Conservation (phyloP, 2,888 invertebrate species). For the Diplazon laetatorius region DNA sequence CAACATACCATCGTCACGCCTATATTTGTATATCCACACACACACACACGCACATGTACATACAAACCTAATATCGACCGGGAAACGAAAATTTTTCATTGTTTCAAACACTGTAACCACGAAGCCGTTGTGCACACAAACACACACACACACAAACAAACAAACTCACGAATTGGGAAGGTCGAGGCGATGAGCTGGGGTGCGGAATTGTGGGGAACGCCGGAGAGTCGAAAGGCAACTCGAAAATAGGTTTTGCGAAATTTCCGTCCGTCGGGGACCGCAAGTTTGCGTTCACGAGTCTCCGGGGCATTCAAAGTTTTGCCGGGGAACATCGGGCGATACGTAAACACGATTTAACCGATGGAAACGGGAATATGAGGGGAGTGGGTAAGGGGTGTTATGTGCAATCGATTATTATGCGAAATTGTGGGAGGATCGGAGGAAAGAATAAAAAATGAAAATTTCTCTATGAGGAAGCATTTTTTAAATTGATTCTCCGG, state of each 20-base stretch:
- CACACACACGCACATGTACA: constrained; percentile 15
- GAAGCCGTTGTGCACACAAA: neutral
- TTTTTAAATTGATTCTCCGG: too few relatives aligned
- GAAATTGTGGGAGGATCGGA: neutral
- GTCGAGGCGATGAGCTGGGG: constrained; percentile 3
- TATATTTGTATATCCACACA: too few relatives aligned
- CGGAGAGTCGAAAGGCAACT: neutral
- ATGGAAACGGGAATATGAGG: too few relatives aligned
- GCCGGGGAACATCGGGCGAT: constrained; percentile 16
- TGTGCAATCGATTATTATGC: neutral
- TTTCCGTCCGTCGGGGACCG: neutral
- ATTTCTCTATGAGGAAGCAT: too few relatives aligned
- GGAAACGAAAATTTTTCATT: constrained; percentile 44
- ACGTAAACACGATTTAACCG: constrained; percentile 19
- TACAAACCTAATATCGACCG: constrained; percentile 40
- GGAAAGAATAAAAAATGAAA: too few relatives aligned
- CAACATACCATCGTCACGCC: too few relatives aligned
- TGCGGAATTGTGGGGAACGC: neutral
- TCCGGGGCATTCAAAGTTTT: constrained; percentile 36
- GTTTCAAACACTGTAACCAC: neutral
- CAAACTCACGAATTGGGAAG: neutral
- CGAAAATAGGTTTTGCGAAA: constrained; percentile 15
- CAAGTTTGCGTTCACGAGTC: constrained; percentile 26
- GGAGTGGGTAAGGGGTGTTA: neutral
- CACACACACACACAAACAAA: neutral